Conservation (phyloP, 2,113 vertebrate genomes). For the Thermophis baileyi region DNA sequence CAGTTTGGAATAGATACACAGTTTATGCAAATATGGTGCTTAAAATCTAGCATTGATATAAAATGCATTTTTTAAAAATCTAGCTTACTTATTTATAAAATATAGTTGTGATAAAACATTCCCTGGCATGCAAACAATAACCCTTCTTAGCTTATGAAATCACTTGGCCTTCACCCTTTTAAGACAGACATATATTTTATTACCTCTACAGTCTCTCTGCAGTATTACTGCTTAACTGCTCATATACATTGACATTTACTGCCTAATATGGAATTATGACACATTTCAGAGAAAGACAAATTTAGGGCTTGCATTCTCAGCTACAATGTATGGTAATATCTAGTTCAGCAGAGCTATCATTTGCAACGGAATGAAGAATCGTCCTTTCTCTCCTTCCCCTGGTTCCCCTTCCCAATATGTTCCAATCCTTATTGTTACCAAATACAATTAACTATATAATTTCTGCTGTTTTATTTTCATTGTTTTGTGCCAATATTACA, state of each 20-base stretch:
- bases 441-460: background rate
- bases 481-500: background rate
- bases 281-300: conserved; percentile 17
- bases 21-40: background rate
- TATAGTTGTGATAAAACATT: conserved; percentile 24
- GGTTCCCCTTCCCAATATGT: background rate
- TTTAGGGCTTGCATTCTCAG: conserved; percentile 11
- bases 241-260: conserved; percentile 49
- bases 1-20: background rate
- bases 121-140: conserved; percentile 21
- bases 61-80: background rate
- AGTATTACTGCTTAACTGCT: conserved; percentile 41
- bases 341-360: conserved; percentile 29
- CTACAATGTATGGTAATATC: conserved; percentile 24
- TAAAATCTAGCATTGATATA: background rate
- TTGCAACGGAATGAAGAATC: background rate
- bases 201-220: conserved; percentile 16
- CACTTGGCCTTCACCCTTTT: conserved; percentile 41
- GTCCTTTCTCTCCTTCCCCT: background rate
- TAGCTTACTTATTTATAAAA: conserved; percentile 15
- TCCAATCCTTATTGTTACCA: background rate
- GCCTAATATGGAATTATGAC: conserved; percentile 38
- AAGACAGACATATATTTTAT: conserved; percentile 40
- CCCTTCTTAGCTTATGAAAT: conserved; percentile 35
- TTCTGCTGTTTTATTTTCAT: background rate